Evolutionary conservation across 2,797 vertebrate genomes (phyloP).

Genomic region (Lates japonicus): DNA sequence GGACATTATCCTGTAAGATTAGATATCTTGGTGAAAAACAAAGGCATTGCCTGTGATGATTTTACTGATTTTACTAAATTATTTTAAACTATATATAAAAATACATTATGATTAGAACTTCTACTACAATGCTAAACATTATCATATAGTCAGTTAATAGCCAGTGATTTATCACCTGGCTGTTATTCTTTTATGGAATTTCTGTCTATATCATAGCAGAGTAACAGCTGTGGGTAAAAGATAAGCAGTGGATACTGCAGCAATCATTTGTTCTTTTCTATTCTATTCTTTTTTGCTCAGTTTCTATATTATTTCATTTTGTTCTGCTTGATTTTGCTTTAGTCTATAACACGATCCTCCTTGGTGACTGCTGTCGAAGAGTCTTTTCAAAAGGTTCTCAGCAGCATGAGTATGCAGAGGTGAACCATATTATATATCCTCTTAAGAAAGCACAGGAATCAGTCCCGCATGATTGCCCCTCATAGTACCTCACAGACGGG

Average conservation of each 20-base stretch:
- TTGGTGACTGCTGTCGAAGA: slow-evolving; percentile 47
- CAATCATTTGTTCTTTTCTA: slow-evolving; percentile 53
- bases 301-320: slow-evolving; percentile 60
- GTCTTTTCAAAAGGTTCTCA: slow-evolving; percentile 68
- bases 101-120: slow-evolving; percentile 12
- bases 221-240: slow-evolving; percentile 40
- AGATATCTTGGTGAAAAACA: not conserved
- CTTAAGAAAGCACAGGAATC: slow-evolving; percentile 84
- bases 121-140: slow-evolving; percentile 17
- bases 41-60: not conserved
- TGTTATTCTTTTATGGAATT: slow-evolving; percentile 37
- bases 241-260: slow-evolving; percentile 40
- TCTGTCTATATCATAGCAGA: slow-evolving; percentile 32
- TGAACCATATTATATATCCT: slow-evolving; percentile 83
- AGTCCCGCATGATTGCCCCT: slow-evolving; percentile 79
- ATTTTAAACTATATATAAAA: not conserved
- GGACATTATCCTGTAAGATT: not conserved
- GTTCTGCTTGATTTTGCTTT: slow-evolving; percentile 63
- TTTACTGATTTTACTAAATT: not conserved
- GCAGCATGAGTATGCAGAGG: slow-evolving; percentile 73
- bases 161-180: slow-evolving; percentile 34
- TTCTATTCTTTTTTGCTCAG: slow-evolving; percentile 18
- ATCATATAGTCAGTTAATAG: slow-evolving; percentile 13
- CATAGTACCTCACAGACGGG: slow-evolving; percentile 65
- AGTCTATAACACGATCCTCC: slow-evolving; percentile 57